A percentile compares a stretch with the other conserved stretches of the same genome.
Evolutionary conservation across 2,113 vertebrate species (phyloP).

Genomic region (Chrysemys picta): DNA sequence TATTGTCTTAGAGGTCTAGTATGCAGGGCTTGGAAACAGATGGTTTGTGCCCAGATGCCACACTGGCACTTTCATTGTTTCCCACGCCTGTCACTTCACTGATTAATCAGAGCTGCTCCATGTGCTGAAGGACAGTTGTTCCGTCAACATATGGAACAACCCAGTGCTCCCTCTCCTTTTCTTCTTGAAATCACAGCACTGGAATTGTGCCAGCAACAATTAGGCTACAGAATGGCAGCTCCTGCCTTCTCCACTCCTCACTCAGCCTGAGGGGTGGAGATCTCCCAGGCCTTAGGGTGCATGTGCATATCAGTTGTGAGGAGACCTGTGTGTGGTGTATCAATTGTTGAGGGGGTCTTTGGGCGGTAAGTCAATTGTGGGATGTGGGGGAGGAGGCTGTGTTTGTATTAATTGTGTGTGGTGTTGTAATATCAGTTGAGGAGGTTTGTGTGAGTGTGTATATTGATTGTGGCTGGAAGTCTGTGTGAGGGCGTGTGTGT

Average conservation of each 20-base stretch:
- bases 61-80: not conserved
- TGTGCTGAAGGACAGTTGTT: not conserved
- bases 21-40: not conserved
- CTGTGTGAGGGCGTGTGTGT: not conserved
- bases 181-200: too few species aligned
- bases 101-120: not conserved
- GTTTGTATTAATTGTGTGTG: not conserved
- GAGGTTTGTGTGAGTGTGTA: not conserved
- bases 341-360: not conserved
- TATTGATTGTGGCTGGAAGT: not conserved
- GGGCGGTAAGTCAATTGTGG: not conserved
- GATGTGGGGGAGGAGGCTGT: not conserved
- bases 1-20: not conserved
- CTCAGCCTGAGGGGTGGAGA: not conserved
- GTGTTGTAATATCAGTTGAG: not conserved
- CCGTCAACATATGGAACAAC: not conserved
- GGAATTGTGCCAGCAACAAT: not conserved
- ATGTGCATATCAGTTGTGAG: not conserved
- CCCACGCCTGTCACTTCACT: not conserved
- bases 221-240: not conserved
- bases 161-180: not conserved
- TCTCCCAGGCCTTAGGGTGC: not conserved
- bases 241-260: not conserved
- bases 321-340: not conserved
- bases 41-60: not conserved